Conservation (phyloP, 1,140 invertebrate species). For the Copidosoma floridanum region DNA sequence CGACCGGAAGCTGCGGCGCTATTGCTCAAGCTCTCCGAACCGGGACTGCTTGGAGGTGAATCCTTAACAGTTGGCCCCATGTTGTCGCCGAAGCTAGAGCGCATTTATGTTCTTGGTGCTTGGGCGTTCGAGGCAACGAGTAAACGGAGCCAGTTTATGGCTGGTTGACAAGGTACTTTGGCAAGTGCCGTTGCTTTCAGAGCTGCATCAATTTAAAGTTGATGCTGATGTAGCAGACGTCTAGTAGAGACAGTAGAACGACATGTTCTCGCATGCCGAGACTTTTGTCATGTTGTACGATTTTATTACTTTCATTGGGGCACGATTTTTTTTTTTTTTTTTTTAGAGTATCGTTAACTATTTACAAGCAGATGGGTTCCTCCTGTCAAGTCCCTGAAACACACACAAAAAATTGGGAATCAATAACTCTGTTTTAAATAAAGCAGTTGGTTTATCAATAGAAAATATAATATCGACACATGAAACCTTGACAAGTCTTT, state of each 20-base stretch:
- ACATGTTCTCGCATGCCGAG: constrained; percentile 18
- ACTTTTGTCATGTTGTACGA: too few species aligned
- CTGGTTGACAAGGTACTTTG: neutral
- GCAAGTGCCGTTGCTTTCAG: neutral
- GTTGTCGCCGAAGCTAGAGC: constrained; percentile 34
- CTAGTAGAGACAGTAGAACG: neutral
- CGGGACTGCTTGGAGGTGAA: constrained; percentile 68
- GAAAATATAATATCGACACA: constrained; percentile 12
- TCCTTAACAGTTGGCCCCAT: constrained; percentile 58
- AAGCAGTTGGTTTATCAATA: constrained; percentile 20
- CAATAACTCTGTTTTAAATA: constrained; percentile 23
- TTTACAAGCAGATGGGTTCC: too few species aligned
- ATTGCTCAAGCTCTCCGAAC: constrained; percentile 59
- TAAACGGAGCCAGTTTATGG: constrained; percentile 43
- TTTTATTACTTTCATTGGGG: too few species aligned
- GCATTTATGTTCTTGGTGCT: too few species aligned
- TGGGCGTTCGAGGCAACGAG: too few species aligned
- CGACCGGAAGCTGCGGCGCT: constrained; percentile 43
- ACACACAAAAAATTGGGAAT: constrained; percentile 25
- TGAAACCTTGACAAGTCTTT: neutral
- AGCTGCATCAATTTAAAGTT: neutral
- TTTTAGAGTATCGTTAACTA: too few species aligned
- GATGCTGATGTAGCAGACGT: neutral
- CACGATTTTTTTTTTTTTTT: too few species aligned
- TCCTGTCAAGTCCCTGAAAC: constrained; percentile 22